Base-by-base conservation (phyloP, 2,888 invertebrate genomes). In the Lissocephala sabroskyi region DNA sequence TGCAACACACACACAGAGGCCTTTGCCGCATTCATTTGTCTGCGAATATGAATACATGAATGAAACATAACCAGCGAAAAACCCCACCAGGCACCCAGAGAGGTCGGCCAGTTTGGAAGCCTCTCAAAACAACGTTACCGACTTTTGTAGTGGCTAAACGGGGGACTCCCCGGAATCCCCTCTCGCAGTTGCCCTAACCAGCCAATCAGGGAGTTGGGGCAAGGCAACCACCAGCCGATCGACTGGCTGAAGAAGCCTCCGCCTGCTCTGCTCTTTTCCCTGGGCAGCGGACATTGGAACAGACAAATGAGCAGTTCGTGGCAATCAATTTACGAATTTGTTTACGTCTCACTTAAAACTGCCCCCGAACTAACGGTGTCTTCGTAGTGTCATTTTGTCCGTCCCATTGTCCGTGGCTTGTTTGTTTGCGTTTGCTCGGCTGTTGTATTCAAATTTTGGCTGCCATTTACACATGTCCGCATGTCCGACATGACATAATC, bases 61-160 rank as follows among this genome's bases (percentile, higher is more conserved):
- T 77, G 67, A 63, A 70, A 70, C 78, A 68, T 71, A 64, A 66
- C 56, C 48, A 56, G 50, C 66, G 62, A 55, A 59, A 54, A 37
- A 49, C 58, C 45, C 60, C 43, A 30, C 19, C 39, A 40, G 35
- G 5, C n/a, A 4, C 28, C 23, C 64, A 61, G 52, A 64, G 57
- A 53, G n/a, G n/a, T 58, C 65, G 64, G 73, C 55, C 60, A 62
- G 66, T 74, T 79, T 74, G 64, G 77, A 64, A 76, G 75, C 59
- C 64, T 68, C 73, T 76, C 78, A 75, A 77, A 79, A 74, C n/a
- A 79, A 77, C 78, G 75, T 76, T 77, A 79, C 68, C 75, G 75
- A 68, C 75, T 77, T 74, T 71, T 76, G 73, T 76, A 71, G 79
- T 71, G 67, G 59, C 68, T 71, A 64, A 77, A 55, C 67, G 71